Evolutionary conservation across 2,888 invertebrate species (phyloP).

Genomic region (Pemphredon lugubris): DNA sequence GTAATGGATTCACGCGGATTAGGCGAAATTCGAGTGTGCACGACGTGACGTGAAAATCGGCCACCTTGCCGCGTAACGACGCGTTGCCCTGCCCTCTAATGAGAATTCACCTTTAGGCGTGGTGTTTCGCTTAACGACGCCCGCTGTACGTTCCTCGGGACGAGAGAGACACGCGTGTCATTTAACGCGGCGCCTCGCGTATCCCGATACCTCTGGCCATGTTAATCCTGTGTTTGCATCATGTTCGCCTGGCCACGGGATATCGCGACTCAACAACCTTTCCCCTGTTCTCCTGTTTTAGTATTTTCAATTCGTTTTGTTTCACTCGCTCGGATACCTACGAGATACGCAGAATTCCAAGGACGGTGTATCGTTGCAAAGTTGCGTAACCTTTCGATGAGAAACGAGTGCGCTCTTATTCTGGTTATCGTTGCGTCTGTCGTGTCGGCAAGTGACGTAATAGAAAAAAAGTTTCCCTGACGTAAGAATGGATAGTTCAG

Average conservation of each 20-base stretch:
- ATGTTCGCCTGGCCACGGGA: slow-evolving; percentile 12
- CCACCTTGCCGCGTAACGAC: slow-evolving; percentile 41
- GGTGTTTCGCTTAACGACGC: slow-evolving; percentile 37
- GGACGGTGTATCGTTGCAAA: too few relatives aligned
- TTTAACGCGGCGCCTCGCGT: slow-evolving; percentile 29
- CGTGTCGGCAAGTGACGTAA: too few relatives aligned
- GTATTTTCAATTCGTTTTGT: too few relatives aligned
- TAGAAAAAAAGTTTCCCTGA: too few relatives aligned
- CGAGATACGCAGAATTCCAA: too few relatives aligned
- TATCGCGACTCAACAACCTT: not conserved
- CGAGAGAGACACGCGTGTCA: slow-evolving; percentile 29
- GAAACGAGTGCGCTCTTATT: too few relatives aligned
- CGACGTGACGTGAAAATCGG: slow-evolving; percentile 40
- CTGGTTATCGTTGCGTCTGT: too few relatives aligned
- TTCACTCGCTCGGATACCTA: too few relatives aligned
- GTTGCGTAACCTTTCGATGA: too few relatives aligned
- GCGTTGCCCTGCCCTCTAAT: slow-evolving; percentile 25
- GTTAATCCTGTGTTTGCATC: slow-evolving; percentile 26
- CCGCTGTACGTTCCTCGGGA: slow-evolving; percentile 27
- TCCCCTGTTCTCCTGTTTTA: not conserved
- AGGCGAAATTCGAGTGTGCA: slow-evolving; percentile 30
- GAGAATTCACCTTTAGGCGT: slow-evolving; percentile 50
- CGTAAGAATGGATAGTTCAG: too few relatives aligned
- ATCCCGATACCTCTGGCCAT: slow-evolving; percentile 9
- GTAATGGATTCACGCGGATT: slow-evolving; percentile 36